phyloP scores from a whole-genome alignment of 2,113 vertebrate genomes.

The Peromyscus californicus region DNA sequence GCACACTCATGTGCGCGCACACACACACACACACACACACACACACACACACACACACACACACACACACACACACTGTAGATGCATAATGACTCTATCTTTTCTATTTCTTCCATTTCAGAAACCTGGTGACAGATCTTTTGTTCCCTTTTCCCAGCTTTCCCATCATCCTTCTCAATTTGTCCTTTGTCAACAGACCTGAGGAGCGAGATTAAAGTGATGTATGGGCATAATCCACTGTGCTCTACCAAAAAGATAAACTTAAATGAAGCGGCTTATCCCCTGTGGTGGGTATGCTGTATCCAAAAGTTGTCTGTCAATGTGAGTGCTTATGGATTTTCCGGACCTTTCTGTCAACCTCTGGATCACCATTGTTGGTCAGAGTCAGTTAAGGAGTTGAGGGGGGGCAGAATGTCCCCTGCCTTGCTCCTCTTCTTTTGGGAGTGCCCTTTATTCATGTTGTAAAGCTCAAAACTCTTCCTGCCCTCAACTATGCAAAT shows the following conservation, averaged over 20 bases:
- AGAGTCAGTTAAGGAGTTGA: neutral
- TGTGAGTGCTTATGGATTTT: slow-evolving; percentile 50
- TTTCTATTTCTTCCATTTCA: neutral
- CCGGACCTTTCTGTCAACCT: slow-evolving; percentile 3
- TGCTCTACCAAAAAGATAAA: slow-evolving; percentile 66
- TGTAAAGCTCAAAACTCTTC: neutral
- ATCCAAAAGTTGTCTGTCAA: slow-evolving; percentile 57
- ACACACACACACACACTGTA: no score
- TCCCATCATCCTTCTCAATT: slow-evolving; percentile 65
- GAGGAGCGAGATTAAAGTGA: slow-evolving; percentile 70
- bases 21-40: no score
- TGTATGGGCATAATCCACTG: slow-evolving; percentile 38
- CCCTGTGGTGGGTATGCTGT: slow-evolving; percentile 49
- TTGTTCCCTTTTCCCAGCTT: neutral
- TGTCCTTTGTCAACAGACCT: slow-evolving; percentile 68
- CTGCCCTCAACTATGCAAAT: neutral
- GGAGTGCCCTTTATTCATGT: neutral
- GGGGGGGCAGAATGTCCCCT: neutral
- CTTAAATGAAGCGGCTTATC: slow-evolving; percentile 70
- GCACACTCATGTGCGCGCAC: neutral
- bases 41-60: no score
- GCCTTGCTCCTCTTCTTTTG: no score
- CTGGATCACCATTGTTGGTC: neutral
- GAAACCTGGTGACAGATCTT: neutral
- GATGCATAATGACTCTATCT: neutral